Evolutionary conservation across 2,113 vertebrate genomes (phyloP).

Genomic region (Azemiops feae): DNA sequence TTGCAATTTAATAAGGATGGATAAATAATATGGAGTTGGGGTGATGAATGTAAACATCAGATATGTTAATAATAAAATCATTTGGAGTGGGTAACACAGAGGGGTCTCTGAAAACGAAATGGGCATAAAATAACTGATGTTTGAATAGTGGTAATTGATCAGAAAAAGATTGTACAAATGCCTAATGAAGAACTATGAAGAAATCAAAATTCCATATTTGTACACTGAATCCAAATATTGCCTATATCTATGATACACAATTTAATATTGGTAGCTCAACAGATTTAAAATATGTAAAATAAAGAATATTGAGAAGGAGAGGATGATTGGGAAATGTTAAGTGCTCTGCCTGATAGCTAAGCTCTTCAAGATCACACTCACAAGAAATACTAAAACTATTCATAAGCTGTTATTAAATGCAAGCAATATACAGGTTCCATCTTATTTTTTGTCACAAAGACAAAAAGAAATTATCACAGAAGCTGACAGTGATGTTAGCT

Average conservation of each 20-base stretch:
- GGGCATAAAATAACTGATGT: not conserved
- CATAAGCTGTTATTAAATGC: not conserved
- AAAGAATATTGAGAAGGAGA: not conserved
- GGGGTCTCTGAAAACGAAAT: not conserved
- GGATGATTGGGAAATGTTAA: not conserved
- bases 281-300: not conserved
- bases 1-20: not conserved
- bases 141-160: not conserved
- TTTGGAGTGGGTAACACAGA: not conserved
- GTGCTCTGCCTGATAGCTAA: not conserved
- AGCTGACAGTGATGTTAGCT: not conserved
- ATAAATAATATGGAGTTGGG: not conserved
- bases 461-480: not conserved
- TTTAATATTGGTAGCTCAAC: not conserved
- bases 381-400: not conserved
- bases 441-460: not conserved
- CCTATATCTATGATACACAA: not conserved
- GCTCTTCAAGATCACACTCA: not conserved
- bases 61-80: not conserved
- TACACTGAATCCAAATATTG: not conserved
- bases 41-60: not conserved
- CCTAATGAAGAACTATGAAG: not conserved
- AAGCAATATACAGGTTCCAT: not conserved
- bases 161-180: not conserved
- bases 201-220: not conserved